phyloP scores from a whole-genome alignment of 2,888 invertebrate genomes.

The Urechis unicinctus region DNA sequence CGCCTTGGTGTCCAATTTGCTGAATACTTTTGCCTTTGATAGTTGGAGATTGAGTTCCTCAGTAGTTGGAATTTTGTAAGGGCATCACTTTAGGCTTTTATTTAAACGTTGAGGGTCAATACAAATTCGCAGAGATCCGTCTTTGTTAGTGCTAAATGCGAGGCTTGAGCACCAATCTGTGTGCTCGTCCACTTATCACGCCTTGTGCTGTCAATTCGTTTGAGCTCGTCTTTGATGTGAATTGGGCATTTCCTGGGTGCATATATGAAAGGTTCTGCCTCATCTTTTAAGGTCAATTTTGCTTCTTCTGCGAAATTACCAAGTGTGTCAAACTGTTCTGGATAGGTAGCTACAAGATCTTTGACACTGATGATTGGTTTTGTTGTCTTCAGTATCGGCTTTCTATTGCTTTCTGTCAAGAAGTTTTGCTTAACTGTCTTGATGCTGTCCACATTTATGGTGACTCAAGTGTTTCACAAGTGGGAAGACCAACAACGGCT shows the following conservation, averaged over 20 bases:
- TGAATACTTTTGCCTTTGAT: slow-evolving; percentile 1
- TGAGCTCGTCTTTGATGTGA: background rate
- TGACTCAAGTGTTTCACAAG: too few relatives aligned
- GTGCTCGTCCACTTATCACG: background rate
- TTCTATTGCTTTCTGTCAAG: too few relatives aligned
- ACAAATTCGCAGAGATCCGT: background rate
- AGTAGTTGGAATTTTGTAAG: background rate
- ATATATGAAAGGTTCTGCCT: too few relatives aligned
- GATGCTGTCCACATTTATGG: too few relatives aligned
- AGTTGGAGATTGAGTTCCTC: background rate
- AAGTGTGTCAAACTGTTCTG: background rate
- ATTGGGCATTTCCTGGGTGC: too few relatives aligned
- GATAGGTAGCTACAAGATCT: too few relatives aligned
- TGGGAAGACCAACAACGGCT: too few relatives aligned
- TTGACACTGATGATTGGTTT: too few relatives aligned
- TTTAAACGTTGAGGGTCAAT: background rate
- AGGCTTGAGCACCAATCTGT: slow-evolving; percentile 5
- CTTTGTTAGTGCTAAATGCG: background rate
- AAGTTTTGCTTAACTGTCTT: too few relatives aligned
- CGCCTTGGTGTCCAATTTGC: background rate
- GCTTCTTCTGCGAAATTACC: background rate
- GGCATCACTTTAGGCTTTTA: slow-evolving; percentile 2
- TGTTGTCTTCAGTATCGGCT: too few relatives aligned
- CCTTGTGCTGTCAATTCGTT: too few relatives aligned
- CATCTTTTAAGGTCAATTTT: background rate